Conservation (phyloP, 2,888 invertebrate genomes). For the Stenodera caucasica region DNA sequence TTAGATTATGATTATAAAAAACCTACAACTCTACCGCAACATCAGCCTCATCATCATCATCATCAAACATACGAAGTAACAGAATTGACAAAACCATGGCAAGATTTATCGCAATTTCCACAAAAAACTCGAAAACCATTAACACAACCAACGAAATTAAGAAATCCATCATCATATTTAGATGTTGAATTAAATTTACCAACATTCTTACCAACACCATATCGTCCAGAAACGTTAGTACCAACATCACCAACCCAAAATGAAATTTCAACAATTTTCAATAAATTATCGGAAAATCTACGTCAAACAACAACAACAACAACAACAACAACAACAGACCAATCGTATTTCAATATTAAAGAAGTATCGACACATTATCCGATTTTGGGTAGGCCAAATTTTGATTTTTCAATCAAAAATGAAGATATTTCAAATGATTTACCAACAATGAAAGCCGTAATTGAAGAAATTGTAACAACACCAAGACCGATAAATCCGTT, state of each 20-base stretch:
- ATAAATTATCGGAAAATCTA: slow-evolving; percentile 40
- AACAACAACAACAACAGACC: slow-evolving; percentile 34
- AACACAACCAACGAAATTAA: slow-evolving; percentile 26
- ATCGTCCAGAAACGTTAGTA: slow-evolving; percentile 44
- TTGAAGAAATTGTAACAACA: slow-evolving; percentile 28
- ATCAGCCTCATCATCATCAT: no score
- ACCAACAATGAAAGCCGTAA: slow-evolving; percentile 29
- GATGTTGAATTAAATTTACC: slow-evolving; percentile 39
- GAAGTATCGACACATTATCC: slow-evolving; percentile 56
- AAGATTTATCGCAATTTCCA: slow-evolving; percentile 18
- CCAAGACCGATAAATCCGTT: slow-evolving; percentile 23
- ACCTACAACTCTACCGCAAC: slow-evolving; percentile 32
- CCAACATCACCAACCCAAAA: slow-evolving; percentile 53
- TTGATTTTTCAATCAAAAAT: slow-evolving; percentile 20
- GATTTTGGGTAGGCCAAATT: slow-evolving; percentile 45
- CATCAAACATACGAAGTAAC: slow-evolving; percentile 54
- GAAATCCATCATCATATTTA: slow-evolving; percentile 25
- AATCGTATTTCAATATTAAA: slow-evolving; percentile 49
- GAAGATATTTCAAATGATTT: slow-evolving; percentile 41
- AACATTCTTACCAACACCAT: slow-evolving; percentile 53
- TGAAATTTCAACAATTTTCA: slow-evolving; percentile 52
- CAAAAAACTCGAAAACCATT: slow-evolving; percentile 18
- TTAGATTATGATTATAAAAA: slow-evolving; percentile 40
- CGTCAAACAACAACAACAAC: slow-evolving; percentile 41
- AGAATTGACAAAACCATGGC: slow-evolving; percentile 41